Conservation (phyloP, 2,888 invertebrate species). For the Pseudococcus viburni region DNA sequence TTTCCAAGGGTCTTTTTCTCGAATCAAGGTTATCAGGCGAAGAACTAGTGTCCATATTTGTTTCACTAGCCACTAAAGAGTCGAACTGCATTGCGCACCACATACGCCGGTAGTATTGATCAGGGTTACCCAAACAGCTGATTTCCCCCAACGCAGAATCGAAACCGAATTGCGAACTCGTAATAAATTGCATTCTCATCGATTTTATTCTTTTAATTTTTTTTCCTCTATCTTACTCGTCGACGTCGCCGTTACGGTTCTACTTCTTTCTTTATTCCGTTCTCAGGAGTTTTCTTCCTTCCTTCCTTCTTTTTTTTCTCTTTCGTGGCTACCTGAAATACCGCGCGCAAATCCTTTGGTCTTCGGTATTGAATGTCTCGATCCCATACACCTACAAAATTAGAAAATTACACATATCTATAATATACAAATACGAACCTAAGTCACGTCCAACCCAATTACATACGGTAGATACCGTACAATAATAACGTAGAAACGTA, state of each 20-base stretch:
- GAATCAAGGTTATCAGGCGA: conserved; percentile 91
- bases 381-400: no score
- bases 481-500: no score
- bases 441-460: no score
- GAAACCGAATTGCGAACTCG: conserved; percentile 66
- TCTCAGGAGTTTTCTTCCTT: no score
- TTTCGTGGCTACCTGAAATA: no score
- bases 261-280: no score
- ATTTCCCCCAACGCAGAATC: conserved; percentile 66
- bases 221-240: not conserved
- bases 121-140: conserved; percentile 67
- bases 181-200: conserved; percentile 65
- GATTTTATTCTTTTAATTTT: not conserved
- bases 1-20: conserved; percentile 90
- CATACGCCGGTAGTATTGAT: conserved; percentile 68
- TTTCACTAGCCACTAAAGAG: conserved; percentile 66
- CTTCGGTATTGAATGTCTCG: no score
- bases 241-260: not conserved
- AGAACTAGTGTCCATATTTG: conserved; percentile 92
- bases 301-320: no score
- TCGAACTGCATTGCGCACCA: conserved; percentile 69
- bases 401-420: no score
- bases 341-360: no score
- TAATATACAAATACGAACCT: no score
- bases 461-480: no score